Conservation (phyloP, 2,888 invertebrate genomes). For the Tenthredo notha region DNA sequence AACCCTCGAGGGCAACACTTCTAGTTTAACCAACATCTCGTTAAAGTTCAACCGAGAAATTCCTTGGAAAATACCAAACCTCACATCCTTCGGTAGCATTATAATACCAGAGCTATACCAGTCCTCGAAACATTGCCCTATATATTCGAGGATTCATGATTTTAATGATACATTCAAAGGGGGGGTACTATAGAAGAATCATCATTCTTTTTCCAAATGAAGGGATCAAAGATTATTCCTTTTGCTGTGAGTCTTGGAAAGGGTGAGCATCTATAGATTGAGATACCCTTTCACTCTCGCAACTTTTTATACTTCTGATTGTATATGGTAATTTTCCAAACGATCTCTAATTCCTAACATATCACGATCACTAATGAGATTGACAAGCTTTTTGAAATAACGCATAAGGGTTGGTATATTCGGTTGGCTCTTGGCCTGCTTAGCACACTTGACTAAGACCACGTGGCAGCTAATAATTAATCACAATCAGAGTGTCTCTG, state of each 20-base stretch:
- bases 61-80: conserved; percentile 12
- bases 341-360: neutral
- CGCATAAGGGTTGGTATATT: neutral
- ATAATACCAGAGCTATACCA: neutral
- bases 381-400: neutral
- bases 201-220: neutral
- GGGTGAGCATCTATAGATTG: neutral
- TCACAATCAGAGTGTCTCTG: conserved; percentile 54
- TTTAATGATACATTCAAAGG: neutral
- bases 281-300: neutral
- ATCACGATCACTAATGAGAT: neutral
- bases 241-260: neutral
- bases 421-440: neutral
- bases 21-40: conserved; percentile 19
- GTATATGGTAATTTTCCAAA: neutral
- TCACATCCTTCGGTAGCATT: neutral
- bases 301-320: neutral
- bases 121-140: neutral
- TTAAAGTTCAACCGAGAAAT: conserved; percentile 9
- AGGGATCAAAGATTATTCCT: no score
- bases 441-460: conserved; percentile 9
- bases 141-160: neutral
- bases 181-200: neutral
- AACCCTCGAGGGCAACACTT: conserved; percentile 10
- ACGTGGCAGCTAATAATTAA: conserved; percentile 50